Base-by-base conservation (phyloP, 2,113 vertebrate genomes). In the Galeopterus variegatus region DNA sequence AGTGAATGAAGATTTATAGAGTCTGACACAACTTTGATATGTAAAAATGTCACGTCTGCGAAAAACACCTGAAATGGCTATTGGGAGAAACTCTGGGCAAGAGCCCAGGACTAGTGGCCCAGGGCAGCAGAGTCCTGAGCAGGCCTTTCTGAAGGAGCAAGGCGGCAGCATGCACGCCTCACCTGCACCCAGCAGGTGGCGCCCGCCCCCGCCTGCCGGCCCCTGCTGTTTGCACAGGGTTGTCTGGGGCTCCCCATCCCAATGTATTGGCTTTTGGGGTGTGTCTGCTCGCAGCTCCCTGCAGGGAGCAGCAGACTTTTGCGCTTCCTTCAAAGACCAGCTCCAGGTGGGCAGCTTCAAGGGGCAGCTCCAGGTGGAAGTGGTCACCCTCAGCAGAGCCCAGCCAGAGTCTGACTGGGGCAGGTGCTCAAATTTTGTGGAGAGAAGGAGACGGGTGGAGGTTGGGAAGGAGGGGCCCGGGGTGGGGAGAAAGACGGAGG, bases 161-260 rank as follows among this genome's bases (percentile, higher is more conserved):
- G 18, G 33, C 58, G 11, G 17, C 8, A 1, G 94, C 6, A 1
- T 4, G 87, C 84, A 70, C 76, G 45, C 96, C 84, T 50, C 54
- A 0, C 3, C 1, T 4, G 21, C 0, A 1, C 7, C 94, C 97
- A 90, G 97, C 85, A 98, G 97, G 96, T 94, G 97, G 96, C 93
- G 93, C 76, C 70, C 18, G 7, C 1, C 36, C 64, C 60, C 0
- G 15, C 77, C 76, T 0, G 14, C 70, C 24, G 13, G 1, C 60
- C 23, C 26, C 0, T 0, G 15, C 26, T 11, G 50, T 58, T 3
- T 1, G 48, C 31, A 33, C 31, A 9, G n/a, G 18, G 50, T 1
- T 7, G 18, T 3, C 14, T 2, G 4, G 5, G 31, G 48, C 1
- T 5, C n/a, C 36, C 17, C 45, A 3, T 1, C 10, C 2, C 52